Conservation (phyloP, 2,113 vertebrate genomes). For the Brevimyrus niger region DNA sequence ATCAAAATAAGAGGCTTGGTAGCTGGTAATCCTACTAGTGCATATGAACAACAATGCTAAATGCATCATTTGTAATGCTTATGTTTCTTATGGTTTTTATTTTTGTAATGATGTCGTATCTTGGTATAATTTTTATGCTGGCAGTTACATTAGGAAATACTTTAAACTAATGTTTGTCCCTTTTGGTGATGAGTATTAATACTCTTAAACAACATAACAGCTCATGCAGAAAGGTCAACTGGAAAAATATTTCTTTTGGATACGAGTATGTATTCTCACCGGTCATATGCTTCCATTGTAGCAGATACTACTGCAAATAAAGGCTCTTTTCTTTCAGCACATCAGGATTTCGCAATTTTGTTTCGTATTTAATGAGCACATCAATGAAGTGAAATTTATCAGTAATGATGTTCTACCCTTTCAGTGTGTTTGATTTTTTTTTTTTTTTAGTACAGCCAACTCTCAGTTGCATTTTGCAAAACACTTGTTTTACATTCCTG, state of each 20-base stretch:
- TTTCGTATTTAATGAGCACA: not conserved
- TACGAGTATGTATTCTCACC: not conserved
- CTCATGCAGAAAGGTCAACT: not conserved
- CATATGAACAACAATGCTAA: not conserved
- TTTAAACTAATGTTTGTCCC: not conserved
- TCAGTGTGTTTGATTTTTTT: not conserved
- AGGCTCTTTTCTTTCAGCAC: not conserved
- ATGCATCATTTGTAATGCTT: not conserved
- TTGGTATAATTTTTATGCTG: not conserved
- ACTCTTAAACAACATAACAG: not conserved
- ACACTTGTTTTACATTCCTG: not conserved
- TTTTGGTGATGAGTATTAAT: not conserved
- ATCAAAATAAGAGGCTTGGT: constrained; percentile 26
- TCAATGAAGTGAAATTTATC: not conserved
- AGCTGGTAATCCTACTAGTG: not conserved
- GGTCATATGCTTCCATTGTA: not conserved
- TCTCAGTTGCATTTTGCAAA: not conserved
- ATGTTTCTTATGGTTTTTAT: not conserved
- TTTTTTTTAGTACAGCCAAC: not conserved
- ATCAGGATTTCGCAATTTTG: not conserved
- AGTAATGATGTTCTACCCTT: not conserved
- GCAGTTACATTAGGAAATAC: not conserved
- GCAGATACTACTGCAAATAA: not conserved
- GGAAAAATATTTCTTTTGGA: not conserved
- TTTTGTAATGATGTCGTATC: constrained; percentile 20